Percentiles rank a stretch among this genome's conserved stretches.
Evolutionary conservation across 35 echinoderm and acorn worm genomes (phyloP).

Genomic region (Diadema setosum): DNA sequence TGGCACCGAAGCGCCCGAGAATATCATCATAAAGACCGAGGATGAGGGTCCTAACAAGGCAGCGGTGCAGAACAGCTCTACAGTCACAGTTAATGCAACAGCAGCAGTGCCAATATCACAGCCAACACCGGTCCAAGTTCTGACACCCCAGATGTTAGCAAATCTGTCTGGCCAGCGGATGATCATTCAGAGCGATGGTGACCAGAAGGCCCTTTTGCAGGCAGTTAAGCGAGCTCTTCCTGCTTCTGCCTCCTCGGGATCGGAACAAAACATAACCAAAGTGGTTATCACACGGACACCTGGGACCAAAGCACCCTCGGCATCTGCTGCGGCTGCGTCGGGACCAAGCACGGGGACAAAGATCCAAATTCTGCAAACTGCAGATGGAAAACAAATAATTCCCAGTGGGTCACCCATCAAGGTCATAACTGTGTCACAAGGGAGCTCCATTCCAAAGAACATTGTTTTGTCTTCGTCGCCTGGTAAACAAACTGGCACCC

Average conservation of each 20-base stretch:
- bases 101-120: neutral
- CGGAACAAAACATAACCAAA: constrained; percentile 72
- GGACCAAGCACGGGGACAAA: constrained; percentile 9
- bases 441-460: constrained; percentile 45
- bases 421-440: constrained; percentile 78
- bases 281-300: constrained; percentile 87
- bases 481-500: constrained; percentile 44
- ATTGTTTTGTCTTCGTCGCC: constrained; percentile 67
- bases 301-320: constrained; percentile 28
- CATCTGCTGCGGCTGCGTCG: constrained; percentile 19
- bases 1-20: neutral
- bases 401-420: constrained; percentile 88
- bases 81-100: neutral
- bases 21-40: neutral
- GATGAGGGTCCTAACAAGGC: neutral
- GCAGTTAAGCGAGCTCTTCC: constrained; percentile 63
- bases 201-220: constrained; percentile 8
- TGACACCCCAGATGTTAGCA: neutral
- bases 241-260: neutral
- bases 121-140: neutral
- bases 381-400: constrained; percentile 53
- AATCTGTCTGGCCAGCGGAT: neutral
- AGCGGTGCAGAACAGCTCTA: neutral
- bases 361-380: constrained; percentile 21
- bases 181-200: neutral